A percentile compares a stretch with the other conserved stretches of the same genome.
Conservation (phyloP, 2,113 vertebrate genomes). For the Indicator indicator region DNA sequence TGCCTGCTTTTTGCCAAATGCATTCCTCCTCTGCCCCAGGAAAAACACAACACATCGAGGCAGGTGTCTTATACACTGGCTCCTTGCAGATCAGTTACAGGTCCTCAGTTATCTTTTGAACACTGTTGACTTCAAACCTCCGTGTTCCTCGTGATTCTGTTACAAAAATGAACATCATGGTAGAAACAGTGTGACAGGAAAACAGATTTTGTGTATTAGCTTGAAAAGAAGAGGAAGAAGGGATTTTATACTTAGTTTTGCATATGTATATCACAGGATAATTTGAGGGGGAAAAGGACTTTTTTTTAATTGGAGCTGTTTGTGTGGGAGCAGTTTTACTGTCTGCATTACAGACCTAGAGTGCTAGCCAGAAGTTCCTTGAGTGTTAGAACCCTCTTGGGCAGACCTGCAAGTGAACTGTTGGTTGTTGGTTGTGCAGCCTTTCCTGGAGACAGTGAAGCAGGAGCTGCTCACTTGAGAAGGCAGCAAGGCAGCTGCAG, state of each 20-base stretch:
- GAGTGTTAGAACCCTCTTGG: neutral
- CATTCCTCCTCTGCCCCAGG: neutral
- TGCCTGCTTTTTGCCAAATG: neutral
- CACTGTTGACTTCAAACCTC: neutral
- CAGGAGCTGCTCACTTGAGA: neutral
- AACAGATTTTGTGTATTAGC: neutral
- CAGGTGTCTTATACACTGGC: neutral
- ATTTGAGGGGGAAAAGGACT: accelerated
- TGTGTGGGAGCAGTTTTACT: neutral
- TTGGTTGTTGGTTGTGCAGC: neutral
- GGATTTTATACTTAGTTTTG: neutral
- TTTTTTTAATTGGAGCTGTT: neutral
- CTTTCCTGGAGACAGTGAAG: neutral
- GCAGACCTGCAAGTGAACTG: neutral
- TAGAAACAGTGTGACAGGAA: neutral
- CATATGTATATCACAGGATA: neutral
- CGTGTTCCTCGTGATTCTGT: neutral
- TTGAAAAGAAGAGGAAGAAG: neutral
- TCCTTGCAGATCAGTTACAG: neutral
- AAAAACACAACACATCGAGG: neutral
- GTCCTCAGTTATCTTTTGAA: neutral
- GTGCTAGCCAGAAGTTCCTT: neutral
- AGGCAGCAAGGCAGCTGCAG: neutral
- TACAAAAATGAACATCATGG: neutral
- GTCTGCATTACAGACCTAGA: neutral